phyloP scores from a whole-genome alignment of 2,113 vertebrate species.

The Corynorhinus townsendii region DNA sequence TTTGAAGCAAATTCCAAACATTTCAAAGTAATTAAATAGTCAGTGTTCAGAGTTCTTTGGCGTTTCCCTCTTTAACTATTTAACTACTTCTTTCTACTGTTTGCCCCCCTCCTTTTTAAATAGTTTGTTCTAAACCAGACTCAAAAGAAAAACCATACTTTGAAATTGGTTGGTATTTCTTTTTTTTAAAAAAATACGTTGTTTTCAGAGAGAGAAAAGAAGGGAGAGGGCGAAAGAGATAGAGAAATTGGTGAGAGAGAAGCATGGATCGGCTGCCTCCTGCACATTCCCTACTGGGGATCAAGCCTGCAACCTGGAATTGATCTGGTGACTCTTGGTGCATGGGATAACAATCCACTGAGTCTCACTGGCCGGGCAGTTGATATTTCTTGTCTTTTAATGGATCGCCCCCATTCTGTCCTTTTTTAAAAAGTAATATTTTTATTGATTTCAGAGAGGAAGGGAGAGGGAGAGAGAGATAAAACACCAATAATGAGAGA shows the following conservation, averaged over 20 bases:
- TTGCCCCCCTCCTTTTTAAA: not conserved
- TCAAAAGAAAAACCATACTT: not conserved
- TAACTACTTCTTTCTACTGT: not conserved
- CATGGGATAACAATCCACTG: too few relatives aligned
- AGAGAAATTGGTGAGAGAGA: too few relatives aligned
- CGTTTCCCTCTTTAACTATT: not conserved
- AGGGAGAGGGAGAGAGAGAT: too few relatives aligned
- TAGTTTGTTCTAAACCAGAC: not conserved
- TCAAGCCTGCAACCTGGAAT: too few relatives aligned
- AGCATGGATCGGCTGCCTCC: too few relatives aligned
- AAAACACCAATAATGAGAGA: too few relatives aligned
- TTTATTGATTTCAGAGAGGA: too few relatives aligned
- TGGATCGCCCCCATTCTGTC: not conserved
- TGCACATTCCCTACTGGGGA: too few relatives aligned
- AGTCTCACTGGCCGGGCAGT: not conserved
- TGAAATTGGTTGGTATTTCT: not conserved
- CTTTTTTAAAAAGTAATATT: too few relatives aligned
- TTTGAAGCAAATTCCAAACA: not conserved
- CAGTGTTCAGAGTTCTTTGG: not conserved
- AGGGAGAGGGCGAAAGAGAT: too few relatives aligned
- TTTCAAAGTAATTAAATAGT: not conserved
- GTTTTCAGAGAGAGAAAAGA: too few relatives aligned
- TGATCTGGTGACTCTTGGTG: too few relatives aligned
- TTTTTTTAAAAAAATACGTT: not conserved
- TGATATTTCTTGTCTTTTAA: not conserved